A percentile compares a stretch with the other conserved stretches of the same genome.
phyloP scores from a whole-genome alignment of 1,140 invertebrate species.

The Geopemphigus sp. region DNA sequence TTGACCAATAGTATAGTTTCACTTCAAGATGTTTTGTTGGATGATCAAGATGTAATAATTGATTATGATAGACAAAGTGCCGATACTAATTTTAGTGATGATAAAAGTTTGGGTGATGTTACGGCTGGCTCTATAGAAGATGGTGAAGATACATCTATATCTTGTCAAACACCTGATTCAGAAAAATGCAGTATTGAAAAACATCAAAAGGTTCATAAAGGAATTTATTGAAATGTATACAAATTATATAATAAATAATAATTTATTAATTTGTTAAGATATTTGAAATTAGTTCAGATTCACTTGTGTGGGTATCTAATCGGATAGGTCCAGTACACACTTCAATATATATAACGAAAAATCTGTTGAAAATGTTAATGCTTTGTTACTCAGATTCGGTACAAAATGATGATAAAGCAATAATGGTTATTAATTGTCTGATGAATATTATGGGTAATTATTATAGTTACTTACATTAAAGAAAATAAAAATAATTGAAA shows the following conservation, averaged over 20 bases:
- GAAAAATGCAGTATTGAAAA: constrained; percentile 30
- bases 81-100: constrained; percentile 43
- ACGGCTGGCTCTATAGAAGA: not conserved
- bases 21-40: constrained; percentile 38
- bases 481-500: not conserved
- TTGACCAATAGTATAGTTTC: constrained; percentile 46
- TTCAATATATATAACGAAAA: constrained; percentile 83
- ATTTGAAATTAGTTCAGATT: constrained; percentile 87
- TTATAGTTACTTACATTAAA: not conserved
- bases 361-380: constrained; percentile 88
- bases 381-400: constrained; percentile 83
- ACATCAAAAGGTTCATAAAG: constrained; percentile 2
- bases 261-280: constrained; percentile 59
- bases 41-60: constrained; percentile 44
- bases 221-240: not conserved
- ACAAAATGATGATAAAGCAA: constrained; percentile 77
- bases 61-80: constrained; percentile 43
- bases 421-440: constrained; percentile 83
- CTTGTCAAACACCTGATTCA: constrained; percentile 29
- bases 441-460: constrained; percentile 72
- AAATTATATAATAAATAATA: not conserved
- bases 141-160: constrained; percentile 3
- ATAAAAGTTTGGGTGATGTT: constrained; percentile 26
- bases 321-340: constrained; percentile 92
- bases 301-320: constrained; percentile 87